A percentile compares a stretch with the other conserved stretches of the same genome.
phyloP scores from a whole-genome alignment of 2,113 vertebrate species.

The Penelope pileata region DNA sequence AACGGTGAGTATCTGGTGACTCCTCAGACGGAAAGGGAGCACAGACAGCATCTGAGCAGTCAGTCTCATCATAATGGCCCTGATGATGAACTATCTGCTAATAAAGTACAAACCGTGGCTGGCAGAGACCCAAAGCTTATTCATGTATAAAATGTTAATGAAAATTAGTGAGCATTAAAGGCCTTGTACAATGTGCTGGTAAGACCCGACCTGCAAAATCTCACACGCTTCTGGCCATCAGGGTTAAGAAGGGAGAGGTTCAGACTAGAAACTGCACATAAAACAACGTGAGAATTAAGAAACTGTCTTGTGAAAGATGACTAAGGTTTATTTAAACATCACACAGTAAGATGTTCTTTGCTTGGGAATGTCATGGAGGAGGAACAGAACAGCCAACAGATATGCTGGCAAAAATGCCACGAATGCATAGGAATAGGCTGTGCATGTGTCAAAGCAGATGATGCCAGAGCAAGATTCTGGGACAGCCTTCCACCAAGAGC shows the following conservation, averaged over 20 bases:
- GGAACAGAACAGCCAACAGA: neutral
- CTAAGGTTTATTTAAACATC: neutral
- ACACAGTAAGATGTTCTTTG: neutral
- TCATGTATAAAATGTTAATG: neutral
- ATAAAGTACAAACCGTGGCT: neutral
- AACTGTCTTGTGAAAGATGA: neutral
- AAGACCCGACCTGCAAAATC: neutral
- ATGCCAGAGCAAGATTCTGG: neutral
- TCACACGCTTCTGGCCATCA: accelerated
- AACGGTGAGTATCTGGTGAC: neutral
- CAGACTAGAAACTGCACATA: neutral
- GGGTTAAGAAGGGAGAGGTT: neutral
- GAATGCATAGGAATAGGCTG: neutral
- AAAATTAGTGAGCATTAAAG: neutral
- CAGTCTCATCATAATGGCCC: neutral
- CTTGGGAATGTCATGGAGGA: neutral
- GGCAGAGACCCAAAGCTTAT: neutral
- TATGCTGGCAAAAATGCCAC: accelerated
- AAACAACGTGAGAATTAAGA: neutral
- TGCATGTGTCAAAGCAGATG: neutral
- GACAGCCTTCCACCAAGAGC: neutral
- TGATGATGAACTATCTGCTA: neutral
- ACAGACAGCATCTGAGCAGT: neutral
- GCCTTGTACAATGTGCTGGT: too few species aligned
- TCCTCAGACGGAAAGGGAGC: neutral